Evolutionary conservation across 1,140 invertebrate genomes (phyloP).

Genomic region (Hyles vespertilio): DNA sequence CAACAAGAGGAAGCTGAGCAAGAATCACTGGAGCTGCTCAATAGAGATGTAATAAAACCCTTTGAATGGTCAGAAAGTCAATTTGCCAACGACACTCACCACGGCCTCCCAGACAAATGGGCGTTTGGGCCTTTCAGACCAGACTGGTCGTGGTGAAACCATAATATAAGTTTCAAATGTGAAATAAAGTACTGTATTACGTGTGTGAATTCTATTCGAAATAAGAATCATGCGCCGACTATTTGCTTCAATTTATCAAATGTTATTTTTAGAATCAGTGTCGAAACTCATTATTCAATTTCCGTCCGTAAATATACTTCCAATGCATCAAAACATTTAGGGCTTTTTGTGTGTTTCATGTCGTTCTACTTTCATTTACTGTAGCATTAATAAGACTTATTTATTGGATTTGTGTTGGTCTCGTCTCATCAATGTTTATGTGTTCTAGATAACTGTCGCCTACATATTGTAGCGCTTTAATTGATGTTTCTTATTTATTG

Average conservation of each 20-base stretch:
- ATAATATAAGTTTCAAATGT: slow-evolving; percentile 3
- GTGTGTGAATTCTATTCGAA: no score
- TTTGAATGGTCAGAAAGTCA: slow-evolving; percentile 69
- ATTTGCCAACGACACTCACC: slow-evolving; percentile 48
- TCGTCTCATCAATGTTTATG: slow-evolving; percentile 1
- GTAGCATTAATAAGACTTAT: slow-evolving; percentile 16
- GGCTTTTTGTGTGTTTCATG: not conserved
- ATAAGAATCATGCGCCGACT: no score
- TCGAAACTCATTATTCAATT: slow-evolving; percentile 2
- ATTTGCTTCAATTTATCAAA: no score
- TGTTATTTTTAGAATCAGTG: slow-evolving; percentile 1
- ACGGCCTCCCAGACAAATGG: slow-evolving; percentile 64
- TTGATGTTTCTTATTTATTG: not conserved
- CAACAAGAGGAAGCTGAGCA: slow-evolving; percentile 55
- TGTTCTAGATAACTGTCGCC: not conserved
- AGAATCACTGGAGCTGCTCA: slow-evolving; percentile 52
- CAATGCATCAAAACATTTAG: no score
- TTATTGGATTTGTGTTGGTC: slow-evolving; percentile 27
- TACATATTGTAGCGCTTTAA: slow-evolving; percentile 2
- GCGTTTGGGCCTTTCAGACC: slow-evolving; percentile 57
- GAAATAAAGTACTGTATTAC: no score
- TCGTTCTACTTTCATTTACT: not conserved
- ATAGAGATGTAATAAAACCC: slow-evolving; percentile 54
- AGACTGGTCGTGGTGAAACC: slow-evolving; percentile 70
- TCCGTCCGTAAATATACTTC: not conserved